Conservation (phyloP, 92 coral and sea anemone genomes). For the Epizoanthus ramosus region DNA sequence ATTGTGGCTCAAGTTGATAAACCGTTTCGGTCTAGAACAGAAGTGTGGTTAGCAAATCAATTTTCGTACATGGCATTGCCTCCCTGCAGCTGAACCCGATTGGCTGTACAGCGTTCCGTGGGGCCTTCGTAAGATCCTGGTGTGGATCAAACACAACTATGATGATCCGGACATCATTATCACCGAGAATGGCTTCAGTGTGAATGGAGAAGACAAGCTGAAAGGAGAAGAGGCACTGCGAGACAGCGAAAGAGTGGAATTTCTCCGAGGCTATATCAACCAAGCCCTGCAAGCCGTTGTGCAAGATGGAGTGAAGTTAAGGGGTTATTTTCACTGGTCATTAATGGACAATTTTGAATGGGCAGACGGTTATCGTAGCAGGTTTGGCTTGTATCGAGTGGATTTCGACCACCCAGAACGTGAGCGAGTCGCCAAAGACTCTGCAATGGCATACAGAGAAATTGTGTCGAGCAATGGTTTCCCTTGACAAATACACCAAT, state of each 20-base stretch:
- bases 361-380: slow-evolving; percentile 77
- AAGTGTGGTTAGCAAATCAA: background rate
- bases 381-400: slow-evolving; percentile 92
- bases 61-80: background rate
- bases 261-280: slow-evolving; percentile 68
- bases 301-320: slow-evolving; percentile 81
- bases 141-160: slow-evolving; percentile 83
- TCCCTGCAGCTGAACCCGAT: slow-evolving; percentile 71
- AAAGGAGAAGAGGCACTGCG: slow-evolving; percentile 69
- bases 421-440: slow-evolving; percentile 72
- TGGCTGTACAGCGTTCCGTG: slow-evolving; percentile 91
- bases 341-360: slow-evolving; percentile 97
- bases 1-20: too few relatives aligned
- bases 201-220: slow-evolving; percentile 67
- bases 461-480: slow-evolving; percentile 85
- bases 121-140: slow-evolving; percentile 85
- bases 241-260: slow-evolving; percentile 78
- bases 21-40: too few relatives aligned
- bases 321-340: slow-evolving; percentile 94
- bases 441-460: slow-evolving; percentile 74
- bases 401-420: slow-evolving; percentile 71
- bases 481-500: slow-evolving; percentile 13
- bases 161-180: slow-evolving; percentile 84
- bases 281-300: slow-evolving; percentile 74
- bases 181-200: slow-evolving; percentile 94